Evolutionary conservation across 2,113 vertebrate genomes (phyloP).

Genomic region (Oreochromis niloticus): DNA sequence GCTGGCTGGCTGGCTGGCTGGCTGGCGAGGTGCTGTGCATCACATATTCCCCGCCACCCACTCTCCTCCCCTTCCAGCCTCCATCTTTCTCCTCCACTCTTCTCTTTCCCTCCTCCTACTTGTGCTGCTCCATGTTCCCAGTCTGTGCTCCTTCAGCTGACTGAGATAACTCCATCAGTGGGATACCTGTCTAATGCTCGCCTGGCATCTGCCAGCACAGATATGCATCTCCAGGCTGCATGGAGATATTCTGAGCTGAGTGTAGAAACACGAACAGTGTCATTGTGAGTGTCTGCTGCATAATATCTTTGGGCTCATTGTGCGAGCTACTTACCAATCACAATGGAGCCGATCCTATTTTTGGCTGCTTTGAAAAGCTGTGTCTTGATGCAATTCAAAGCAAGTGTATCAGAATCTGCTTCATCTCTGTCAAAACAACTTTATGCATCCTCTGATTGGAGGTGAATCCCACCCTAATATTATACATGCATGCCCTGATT

Average conservation of each 20-base stretch:
- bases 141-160: conserved; percentile 6
- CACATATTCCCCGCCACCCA: conserved; percentile 19
- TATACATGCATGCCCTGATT: neutral
- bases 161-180: conserved; percentile 51
- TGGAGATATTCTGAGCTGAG: conserved; percentile 18
- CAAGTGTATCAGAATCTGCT: neutral
- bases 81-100: neutral
- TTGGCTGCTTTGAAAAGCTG: conserved; percentile 21
- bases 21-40: conserved; percentile 45
- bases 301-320: conserved; percentile 27
- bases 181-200: conserved; percentile 45
- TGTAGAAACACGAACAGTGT: conserved; percentile 5
- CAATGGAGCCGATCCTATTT: conserved; percentile 28
- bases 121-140: conserved; percentile 4
- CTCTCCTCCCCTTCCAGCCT: neutral
- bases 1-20: conserved; percentile 43
- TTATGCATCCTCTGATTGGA: neutral
- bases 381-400: conserved; percentile 14
- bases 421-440: conserved; percentile 21
- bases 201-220: conserved; percentile 12
- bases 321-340: conserved; percentile 3
- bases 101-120: conserved; percentile 2
- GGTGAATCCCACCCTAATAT: neutral
- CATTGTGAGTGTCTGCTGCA: conserved; percentile 15
- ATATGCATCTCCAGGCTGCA: conserved; percentile 7